Conservation (phyloP, 1,140 invertebrate genomes). For the Plodia interpunctella region DNA sequence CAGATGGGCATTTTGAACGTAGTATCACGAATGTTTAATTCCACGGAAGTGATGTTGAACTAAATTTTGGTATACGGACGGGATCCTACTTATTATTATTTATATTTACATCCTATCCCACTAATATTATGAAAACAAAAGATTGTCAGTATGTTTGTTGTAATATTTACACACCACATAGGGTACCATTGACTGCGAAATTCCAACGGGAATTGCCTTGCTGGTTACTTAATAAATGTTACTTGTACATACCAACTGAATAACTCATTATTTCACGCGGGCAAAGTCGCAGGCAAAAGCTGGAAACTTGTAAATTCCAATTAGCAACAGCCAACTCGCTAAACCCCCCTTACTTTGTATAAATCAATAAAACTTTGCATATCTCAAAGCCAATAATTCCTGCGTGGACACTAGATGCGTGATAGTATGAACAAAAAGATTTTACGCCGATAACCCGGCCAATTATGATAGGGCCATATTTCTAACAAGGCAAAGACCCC, state of each 20-base stretch:
- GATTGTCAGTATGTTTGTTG: too few species aligned
- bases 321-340: background rate
- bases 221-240: too few species aligned
- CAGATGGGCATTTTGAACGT: background rate
- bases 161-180: too few species aligned
- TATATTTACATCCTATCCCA: too few species aligned
- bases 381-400: background rate
- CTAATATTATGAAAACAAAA: too few species aligned
- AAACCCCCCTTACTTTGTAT: background rate
- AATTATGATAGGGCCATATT: slow-evolving; percentile 8
- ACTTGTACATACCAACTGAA: too few species aligned
- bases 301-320: background rate
- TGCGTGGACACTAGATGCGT: background rate
- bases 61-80: background rate
- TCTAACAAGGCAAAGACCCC: slow-evolving; percentile 1
- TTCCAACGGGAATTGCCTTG: too few species aligned
- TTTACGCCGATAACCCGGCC: background rate
- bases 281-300: background rate
- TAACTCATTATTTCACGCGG: too few species aligned
- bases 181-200: too few species aligned
- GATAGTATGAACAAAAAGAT: background rate
- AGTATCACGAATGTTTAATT: background rate
- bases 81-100: too few species aligned
- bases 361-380: slow-evolving; percentile 2
- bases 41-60: background rate